These are phyloP conservation scores for Leptoclinus maculatus DNA, from an alignment of 2,797 vertebrate genomes.

Conservation along the genomic window DNA sequence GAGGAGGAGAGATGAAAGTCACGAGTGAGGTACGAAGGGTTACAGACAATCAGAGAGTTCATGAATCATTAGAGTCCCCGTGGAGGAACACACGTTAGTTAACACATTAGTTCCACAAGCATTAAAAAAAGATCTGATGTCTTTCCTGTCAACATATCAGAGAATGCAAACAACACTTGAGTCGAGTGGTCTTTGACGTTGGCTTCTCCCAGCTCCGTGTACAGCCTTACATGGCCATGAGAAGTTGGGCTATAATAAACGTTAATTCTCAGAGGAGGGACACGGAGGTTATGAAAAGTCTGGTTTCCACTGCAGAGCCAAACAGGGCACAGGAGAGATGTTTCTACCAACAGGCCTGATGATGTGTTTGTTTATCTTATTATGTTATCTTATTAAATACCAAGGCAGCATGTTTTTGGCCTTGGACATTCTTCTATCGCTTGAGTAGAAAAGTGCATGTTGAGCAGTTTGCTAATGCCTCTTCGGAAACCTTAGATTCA, in stretches of 20 bases:
- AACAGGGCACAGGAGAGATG: slow-evolving; percentile 29
- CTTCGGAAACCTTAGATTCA: slow-evolving; percentile 12
- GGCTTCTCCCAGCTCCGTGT: slow-evolving; percentile 21
- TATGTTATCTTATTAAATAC: slow-evolving; percentile 25
- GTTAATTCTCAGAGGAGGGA: slow-evolving; percentile 55
- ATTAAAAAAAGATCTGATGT: neutral
- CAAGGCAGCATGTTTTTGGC: neutral
- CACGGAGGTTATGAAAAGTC: slow-evolving; percentile 66
- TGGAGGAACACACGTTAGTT: too few relatives aligned
- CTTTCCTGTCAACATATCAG: slow-evolving; percentile 40
- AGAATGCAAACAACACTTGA: slow-evolving; percentile 74
- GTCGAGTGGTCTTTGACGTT: slow-evolving; percentile 51
- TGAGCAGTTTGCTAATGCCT: neutral
- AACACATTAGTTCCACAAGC: slow-evolving; percentile 19
- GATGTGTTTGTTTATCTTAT: slow-evolving; percentile 14
- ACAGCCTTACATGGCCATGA: slow-evolving; percentile 76
- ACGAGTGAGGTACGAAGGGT: slow-evolving; percentile 5
- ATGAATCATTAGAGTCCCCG: neutral
- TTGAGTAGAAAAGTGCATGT: neutral
- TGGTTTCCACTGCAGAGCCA: slow-evolving; percentile 46
- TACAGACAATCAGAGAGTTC: slow-evolving; percentile 23
- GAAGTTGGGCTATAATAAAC: slow-evolving; percentile 42
- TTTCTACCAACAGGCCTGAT: slow-evolving; percentile 29
- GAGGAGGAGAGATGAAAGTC: slow-evolving; percentile 3
- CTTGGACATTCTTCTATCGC: neutral